Conservation (phyloP, 2,888 invertebrate genomes). For the Notocelia uddmanniana region DNA sequence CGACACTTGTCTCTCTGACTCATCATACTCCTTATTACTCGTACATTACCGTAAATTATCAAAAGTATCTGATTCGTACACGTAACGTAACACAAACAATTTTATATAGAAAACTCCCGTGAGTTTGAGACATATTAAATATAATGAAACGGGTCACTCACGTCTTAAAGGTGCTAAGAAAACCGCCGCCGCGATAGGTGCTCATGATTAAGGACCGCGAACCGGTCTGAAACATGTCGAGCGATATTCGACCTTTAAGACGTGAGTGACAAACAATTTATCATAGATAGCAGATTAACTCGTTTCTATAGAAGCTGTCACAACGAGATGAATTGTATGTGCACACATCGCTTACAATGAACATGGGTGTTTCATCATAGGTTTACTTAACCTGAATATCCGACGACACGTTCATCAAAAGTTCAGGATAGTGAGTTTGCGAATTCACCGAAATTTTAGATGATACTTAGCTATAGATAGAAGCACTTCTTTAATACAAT, state of each 20-base stretch:
- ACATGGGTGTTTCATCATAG: slow-evolving; percentile 1
- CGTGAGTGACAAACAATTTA: slow-evolving; percentile 25
- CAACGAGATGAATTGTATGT: slow-evolving; percentile 29
- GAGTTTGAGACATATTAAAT: no score
- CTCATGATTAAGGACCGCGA: no score
- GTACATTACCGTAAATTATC: background rate
- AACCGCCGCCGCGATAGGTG: no score
- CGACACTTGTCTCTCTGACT: background rate
- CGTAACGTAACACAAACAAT: no score
- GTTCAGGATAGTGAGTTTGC: background rate
- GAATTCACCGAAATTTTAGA: background rate
- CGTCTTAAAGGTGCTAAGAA: no score
- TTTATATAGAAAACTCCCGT: no score
- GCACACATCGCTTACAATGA: background rate
- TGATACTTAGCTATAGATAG: background rate
- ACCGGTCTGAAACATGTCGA: no score
- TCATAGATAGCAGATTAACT: slow-evolving; percentile 30
- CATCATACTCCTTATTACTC: no score
- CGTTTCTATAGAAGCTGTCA: slow-evolving; percentile 38
- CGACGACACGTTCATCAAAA: background rate
- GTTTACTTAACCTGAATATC: slow-evolving; percentile 20
- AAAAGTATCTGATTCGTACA: background rate
- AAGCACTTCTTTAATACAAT: background rate
- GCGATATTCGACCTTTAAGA: no score
- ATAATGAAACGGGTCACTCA: no score